Percentiles rank a stretch among this genome's conserved stretches.
Conservation (phyloP, 1,140 invertebrate genomes). For the Sminthurinus signatus region DNA sequence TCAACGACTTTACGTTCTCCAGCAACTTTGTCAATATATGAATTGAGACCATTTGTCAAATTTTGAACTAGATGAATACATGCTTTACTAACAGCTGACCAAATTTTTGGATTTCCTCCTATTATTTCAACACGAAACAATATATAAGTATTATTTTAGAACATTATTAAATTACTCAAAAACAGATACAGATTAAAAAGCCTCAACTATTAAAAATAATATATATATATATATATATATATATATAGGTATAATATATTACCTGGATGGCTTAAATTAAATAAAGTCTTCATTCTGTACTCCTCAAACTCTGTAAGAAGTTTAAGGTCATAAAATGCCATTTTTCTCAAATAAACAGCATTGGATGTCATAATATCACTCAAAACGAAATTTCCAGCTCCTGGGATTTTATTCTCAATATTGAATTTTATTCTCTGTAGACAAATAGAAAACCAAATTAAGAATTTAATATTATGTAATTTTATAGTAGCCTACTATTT, state of each 20-base stretch:
- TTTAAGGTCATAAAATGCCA: slow-evolving; percentile 2
- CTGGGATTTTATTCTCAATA: neutral
- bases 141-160: too few species aligned
- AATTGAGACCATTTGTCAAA: neutral
- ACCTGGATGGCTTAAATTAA: slow-evolving; percentile 10
- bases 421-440: neutral
- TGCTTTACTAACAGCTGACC: neutral
- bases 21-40: neutral
- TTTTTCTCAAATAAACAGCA: neutral
- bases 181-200: too few species aligned
- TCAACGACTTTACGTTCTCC: neutral
- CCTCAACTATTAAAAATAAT: too few species aligned
- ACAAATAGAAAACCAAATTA: neutral
- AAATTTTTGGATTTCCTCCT: slow-evolving; percentile 4
- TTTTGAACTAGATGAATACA: neutral
- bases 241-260: too few species aligned
- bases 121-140: too few species aligned
- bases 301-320: slow-evolving; percentile 3
- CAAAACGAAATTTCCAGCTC: neutral
- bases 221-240: too few species aligned
- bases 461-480: too few species aligned
- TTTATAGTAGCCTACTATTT: too few species aligned
- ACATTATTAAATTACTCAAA: too few species aligned
- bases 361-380: neutral
- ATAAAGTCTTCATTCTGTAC: neutral